Evolutionary conservation across 2,797 vertebrate species (phyloP).

Genomic region (Xiphorhynchus erythropygius): DNA sequence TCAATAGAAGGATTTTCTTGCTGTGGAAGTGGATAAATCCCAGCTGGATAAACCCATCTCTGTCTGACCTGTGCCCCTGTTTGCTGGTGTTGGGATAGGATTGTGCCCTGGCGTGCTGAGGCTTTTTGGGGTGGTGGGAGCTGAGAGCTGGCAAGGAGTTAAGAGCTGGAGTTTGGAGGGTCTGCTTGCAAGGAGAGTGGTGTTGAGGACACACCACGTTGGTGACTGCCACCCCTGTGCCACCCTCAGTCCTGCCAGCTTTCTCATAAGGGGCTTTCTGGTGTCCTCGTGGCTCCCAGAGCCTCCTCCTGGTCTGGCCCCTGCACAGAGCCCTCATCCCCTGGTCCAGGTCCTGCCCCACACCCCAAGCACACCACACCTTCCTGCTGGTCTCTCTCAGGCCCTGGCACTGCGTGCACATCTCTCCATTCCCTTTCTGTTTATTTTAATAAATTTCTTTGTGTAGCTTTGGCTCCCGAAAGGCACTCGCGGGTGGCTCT

Average conservation of each 20-base stretch:
- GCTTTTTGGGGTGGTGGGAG: background rate
- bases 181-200: background rate
- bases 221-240: background rate
- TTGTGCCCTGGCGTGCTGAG: background rate
- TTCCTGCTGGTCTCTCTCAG: background rate
- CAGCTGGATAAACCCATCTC: background rate
- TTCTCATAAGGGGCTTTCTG: background rate
- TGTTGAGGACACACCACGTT: background rate
- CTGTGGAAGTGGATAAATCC: background rate
- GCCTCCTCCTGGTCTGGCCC: background rate
- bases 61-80: background rate
- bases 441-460: background rate
- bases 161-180: background rate
- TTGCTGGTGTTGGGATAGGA: background rate
- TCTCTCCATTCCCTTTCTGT: background rate
- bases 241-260: background rate
- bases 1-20: background rate
- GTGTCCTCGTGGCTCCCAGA: background rate
- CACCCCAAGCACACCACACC: background rate
- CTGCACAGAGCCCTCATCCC: background rate
- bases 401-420: accelerated
- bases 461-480: background rate
- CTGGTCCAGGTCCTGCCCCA: background rate
- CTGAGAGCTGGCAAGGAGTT: background rate
- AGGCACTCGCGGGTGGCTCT: background rate